phyloP scores from a whole-genome alignment of 2,888 invertebrate genomes.

The Ctena decussata region DNA sequence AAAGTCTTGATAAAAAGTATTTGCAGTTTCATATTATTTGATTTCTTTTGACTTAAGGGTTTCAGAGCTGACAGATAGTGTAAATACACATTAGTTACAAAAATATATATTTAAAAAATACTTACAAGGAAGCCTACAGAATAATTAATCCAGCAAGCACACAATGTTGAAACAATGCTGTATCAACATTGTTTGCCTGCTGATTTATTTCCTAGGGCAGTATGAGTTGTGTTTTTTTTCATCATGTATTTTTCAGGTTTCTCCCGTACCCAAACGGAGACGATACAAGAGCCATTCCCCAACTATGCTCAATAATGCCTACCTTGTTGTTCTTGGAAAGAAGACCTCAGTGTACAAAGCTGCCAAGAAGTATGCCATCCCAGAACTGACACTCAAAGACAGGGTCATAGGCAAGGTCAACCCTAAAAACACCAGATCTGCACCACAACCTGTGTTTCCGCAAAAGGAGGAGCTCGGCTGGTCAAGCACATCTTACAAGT shows the following conservation, averaged over 20 bases:
- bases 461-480: conserved; percentile 14
- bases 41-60: too few species aligned
- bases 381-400: conserved; percentile 12
- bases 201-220: too few species aligned
- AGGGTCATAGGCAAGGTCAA: not conserved
- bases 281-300: not conserved
- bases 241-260: not conserved
- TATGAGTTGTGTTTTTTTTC: too few species aligned
- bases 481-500: conserved; percentile 10
- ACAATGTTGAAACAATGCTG: too few species aligned
- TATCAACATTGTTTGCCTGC: too few species aligned
- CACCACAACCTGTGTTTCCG: not conserved
- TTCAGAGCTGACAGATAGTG: too few species aligned
- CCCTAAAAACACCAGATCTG: not conserved
- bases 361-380: not conserved
- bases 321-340: not conserved
- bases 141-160: too few species aligned
- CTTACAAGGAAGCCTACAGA: too few species aligned
- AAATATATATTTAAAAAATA: too few species aligned
- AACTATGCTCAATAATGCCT: conserved; percentile 5
- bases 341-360: not conserved
- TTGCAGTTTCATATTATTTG: too few species aligned
- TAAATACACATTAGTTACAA: too few species aligned
- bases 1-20: too few species aligned
- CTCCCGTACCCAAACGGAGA: not conserved